Conservation (phyloP, 2,888 invertebrate species). For the Phaedon cochleariae region DNA sequence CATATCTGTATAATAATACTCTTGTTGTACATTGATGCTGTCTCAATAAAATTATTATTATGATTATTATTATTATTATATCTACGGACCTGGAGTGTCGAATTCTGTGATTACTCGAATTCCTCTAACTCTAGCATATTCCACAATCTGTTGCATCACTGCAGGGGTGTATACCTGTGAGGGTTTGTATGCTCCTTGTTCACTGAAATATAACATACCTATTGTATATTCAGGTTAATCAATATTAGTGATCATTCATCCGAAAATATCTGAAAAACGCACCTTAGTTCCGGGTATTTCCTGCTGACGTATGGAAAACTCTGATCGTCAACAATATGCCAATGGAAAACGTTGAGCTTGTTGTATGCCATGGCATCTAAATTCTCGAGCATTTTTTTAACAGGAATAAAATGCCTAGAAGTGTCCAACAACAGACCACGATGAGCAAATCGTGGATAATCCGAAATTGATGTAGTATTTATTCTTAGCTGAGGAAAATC, state of each 20-base stretch:
- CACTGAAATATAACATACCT: conserved; percentile 62
- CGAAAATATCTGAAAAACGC: conserved; percentile 21
- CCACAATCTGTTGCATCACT: conserved; percentile 74
- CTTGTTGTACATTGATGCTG: too few relatives aligned
- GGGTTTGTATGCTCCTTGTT: conserved; percentile 73
- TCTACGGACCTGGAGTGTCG: conserved; percentile 80
- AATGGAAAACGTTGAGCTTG: conserved; percentile 93
- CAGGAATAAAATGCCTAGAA: conserved; percentile 82
- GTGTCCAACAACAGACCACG: conserved; percentile 89
- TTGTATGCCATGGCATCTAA: conserved; percentile 90
- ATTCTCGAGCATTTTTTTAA: conserved; percentile 70
- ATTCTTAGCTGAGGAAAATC: conserved; percentile 69
- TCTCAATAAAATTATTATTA: too few relatives aligned
- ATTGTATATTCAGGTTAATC: too few relatives aligned
- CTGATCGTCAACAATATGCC: conserved; percentile 95
- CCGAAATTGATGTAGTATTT: conserved; percentile 73
- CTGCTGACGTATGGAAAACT: conserved; percentile 89
- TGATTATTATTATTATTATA: background rate
- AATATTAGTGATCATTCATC: too few relatives aligned
- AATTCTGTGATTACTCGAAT: conserved; percentile 91
- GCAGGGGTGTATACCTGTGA: conserved; percentile 71
- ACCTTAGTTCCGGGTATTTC: conserved; percentile 81
- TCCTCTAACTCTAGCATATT: conserved; percentile 81
- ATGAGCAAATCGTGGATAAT: conserved; percentile 81
- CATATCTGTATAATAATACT: too few relatives aligned